Evolutionary conservation across 2,113 vertebrate species (phyloP), one percentile per base, ranked within the genome.

Genomic region (Cyprinus carpio): DNA sequence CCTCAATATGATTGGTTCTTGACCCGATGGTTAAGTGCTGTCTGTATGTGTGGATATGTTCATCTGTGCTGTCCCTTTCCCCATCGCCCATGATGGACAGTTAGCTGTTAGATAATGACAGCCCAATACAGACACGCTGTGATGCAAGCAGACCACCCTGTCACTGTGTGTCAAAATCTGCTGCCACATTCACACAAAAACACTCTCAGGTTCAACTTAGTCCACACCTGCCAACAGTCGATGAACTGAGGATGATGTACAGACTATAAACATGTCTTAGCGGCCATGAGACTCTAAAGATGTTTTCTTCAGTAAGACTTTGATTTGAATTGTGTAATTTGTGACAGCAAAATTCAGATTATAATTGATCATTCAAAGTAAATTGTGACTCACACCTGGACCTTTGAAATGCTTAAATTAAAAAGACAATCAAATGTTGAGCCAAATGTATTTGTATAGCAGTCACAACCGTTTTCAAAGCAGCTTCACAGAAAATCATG

Each of bases 141-240:
- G 96, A 98, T 96, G 96, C 95, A 91, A 96, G 95, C 94, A 90
- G 96, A 97, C 96, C 90, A 93, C 95, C 95, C 92, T 96, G 97
- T 95, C 96, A 96, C 94, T 96, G 95, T 96, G 95, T 97, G 97
- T 96, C 95, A 96, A 94, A 95, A 95, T 96, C 96, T 97, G 95
- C 95, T 96, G 96, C 95, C 27, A 51, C 81, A 95, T 93, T 96
- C 94, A 95, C 94, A 76, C 80, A 51, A 9, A 81, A 58, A n/a
- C 56, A 60, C 93, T 93, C 94, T 91, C 93, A 58, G 51, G 56
- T 18, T 60, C 56, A 80, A n/a, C 54, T 80, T 31, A 27, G 60
- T 43, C 56, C 78, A 80, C 77, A 62, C 77, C 56, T 64, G 60
- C 58, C 23, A 37, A 80, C 58, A 43, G 23, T 16, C 20, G 25